These are phyloP conservation scores for Actinemys pallida DNA, from an alignment of 2,113 vertebrate species.

Conservation along the genomic window DNA sequence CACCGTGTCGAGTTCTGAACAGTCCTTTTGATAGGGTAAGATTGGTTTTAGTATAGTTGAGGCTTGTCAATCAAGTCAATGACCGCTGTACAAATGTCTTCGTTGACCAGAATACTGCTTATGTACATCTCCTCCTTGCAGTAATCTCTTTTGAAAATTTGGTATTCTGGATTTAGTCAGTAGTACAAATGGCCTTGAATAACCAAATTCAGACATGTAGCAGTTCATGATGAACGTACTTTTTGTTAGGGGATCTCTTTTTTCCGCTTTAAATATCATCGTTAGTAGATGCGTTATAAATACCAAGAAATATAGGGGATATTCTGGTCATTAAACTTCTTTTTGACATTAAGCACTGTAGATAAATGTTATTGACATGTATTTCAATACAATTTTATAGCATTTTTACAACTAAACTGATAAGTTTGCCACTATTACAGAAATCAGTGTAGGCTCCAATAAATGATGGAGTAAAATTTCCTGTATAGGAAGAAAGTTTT, in stretches of 20 bases:
- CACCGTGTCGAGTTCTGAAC: not conserved
- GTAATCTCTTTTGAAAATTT: not conserved
- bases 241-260: no score
- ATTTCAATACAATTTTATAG: not conserved
- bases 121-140: not conserved
- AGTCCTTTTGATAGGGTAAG: not conserved
- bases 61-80: not conserved
- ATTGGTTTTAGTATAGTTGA: not conserved
- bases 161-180: not conserved
- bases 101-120: not conserved
- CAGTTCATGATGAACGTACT: not conserved
- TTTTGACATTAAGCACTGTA: not conserved
- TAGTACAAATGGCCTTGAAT: no score
- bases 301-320: not conserved
- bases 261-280: not conserved
- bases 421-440: not conserved
- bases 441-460: not conserved
- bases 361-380: not conserved
- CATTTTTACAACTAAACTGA: not conserved
- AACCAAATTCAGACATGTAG: not conserved
- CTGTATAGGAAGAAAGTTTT: no score
- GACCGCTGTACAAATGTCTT: not conserved
- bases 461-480: no score
- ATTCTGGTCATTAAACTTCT: not conserved
- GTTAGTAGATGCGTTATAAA: not conserved